Base-by-base conservation (phyloP, 2,797 vertebrate genomes). In the Takifugu ocellatus region DNA sequence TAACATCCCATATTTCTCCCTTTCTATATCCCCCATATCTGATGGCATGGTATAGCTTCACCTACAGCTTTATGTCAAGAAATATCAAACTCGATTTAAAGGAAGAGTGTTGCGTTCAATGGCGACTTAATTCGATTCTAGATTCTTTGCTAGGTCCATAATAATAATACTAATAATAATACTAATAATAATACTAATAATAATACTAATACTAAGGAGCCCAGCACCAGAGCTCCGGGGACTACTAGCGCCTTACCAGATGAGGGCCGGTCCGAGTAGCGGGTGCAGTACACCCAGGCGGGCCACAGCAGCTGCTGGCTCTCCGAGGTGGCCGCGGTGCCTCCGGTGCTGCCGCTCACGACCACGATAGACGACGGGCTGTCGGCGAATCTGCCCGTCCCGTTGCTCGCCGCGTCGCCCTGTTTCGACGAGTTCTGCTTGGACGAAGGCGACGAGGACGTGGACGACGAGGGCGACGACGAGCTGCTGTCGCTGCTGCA, bases 221-320 rank as follows among this genome's bases (percentile, higher is more conserved):
- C 21, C 21, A 21, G 21, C 21, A 21, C 21, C 21, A 21, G 1
- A 15, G 1, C 49, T 65, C 66, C 61, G 67, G 69, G 72, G 71
- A 75, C 83, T 70, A 60, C 71, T 78, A 79, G 76, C 77, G 91
- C 89, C 95, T 96, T 94, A 98, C 96, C 96, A 84, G 95, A 98
- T 92, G 96, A 98, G 51, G 96, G 96, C 79, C 96, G 92, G 89
- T 98, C 95, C 82, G 96, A 97, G 84, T 97, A 98, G 21, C 95
- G 92, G 6, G 96, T 98, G 75, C 96, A 98, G 91, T 97, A 97
- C 67, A 98, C 96, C 96, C 96, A 97, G 58, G 96, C 96, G 78
- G 96, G 96, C 95, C 95, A 97, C 53, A 98, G 84, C 66, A 97
- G 77, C 66, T 93, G 92, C 83, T 95, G 93, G 63, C 90, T 90